Base-by-base conservation (phyloP, 2,888 invertebrate species). In the Pyrochroa serraticornis region DNA sequence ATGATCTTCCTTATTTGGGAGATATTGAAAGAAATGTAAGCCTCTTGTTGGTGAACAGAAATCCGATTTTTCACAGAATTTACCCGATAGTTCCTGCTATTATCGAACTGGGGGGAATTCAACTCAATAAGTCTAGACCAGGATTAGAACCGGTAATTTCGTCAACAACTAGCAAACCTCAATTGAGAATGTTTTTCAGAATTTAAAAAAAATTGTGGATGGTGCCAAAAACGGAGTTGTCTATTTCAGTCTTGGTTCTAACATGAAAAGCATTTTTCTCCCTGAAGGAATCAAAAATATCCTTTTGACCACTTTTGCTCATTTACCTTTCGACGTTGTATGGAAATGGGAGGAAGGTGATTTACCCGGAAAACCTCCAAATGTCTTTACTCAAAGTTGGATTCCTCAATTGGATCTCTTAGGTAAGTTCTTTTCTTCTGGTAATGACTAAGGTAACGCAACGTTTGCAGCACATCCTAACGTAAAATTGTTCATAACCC, bases 221-320 rank as follows among this genome's bases (percentile, higher is more conserved):
- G 63, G 69, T 7, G 69, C 77, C 3, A 65, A 62, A 33, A 67
- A 77, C 30, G 80, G 80, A 8, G 77, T 75, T 0, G 71, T 81
- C 6, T 77, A 78, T 62, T 79, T 80, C 62, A 79, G 80, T 63
- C 68, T 82, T 48, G 82, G 82, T 0, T 73, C 79, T 0, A 75
- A 78, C 45, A 69, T 81, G 6, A 75, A 76, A 62, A 75, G 76
- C 35, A 62, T 69, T 6, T 57, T 70, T 10, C 57, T 82, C 42
- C 68, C 76, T 7, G 54, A 67, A 30, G 60, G 75, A 6, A 72
- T 70, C n/a, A 44, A 72, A 5, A 60, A 75, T 10, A 68, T 66
- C 5, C 66, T 81, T 13, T 30, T 78, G 3, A 66, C 71, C 12
- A 74, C 75, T 3, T 79, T 82, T 50, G 54, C 75, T 0, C 68